These are phyloP conservation scores for Nemoura dubitans DNA, from an alignment of 2,888 invertebrate genomes.

Conservation along the genomic window DNA sequence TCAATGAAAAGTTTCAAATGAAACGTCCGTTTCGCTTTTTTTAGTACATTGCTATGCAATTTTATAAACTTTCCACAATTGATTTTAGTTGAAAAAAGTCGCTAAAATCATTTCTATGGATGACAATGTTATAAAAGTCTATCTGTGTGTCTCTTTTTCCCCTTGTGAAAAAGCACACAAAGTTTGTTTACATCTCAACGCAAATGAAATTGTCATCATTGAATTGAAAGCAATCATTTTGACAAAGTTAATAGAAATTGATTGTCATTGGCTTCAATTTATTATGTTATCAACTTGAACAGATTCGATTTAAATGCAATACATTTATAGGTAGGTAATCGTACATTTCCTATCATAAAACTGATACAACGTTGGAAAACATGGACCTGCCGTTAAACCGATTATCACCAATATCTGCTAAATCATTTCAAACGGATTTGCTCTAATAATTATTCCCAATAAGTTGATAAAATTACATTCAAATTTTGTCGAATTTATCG, in stretches of 20 bases:
- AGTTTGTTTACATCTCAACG: neutral
- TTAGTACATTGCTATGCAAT: neutral
- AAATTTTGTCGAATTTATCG: neutral
- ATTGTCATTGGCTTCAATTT: neutral
- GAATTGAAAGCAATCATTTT: neutral
- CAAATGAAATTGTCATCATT: neutral
- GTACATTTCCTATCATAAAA: neutral
- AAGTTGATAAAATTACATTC: neutral
- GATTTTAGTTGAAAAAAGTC: slow-evolving; percentile 9
- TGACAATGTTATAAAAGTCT: neutral
- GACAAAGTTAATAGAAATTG: neutral
- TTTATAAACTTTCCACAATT: neutral
- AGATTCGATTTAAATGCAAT: neutral
- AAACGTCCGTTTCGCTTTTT: neutral
- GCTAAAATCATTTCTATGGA: neutral
- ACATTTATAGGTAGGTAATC: no score
- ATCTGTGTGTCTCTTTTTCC: no score
- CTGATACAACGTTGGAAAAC: neutral
- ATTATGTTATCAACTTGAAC: neutral
- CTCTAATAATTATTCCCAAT: neutral
- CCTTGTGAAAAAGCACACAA: neutral
- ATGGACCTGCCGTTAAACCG: neutral
- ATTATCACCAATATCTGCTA: neutral
- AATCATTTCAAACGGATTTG: neutral
- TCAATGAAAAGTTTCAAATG: slow-evolving; percentile 10